Evolutionary conservation across 35 echinoderm and acorn worm species (phyloP).

Genomic region (Hemicentrotus pulcherrimus): DNA sequence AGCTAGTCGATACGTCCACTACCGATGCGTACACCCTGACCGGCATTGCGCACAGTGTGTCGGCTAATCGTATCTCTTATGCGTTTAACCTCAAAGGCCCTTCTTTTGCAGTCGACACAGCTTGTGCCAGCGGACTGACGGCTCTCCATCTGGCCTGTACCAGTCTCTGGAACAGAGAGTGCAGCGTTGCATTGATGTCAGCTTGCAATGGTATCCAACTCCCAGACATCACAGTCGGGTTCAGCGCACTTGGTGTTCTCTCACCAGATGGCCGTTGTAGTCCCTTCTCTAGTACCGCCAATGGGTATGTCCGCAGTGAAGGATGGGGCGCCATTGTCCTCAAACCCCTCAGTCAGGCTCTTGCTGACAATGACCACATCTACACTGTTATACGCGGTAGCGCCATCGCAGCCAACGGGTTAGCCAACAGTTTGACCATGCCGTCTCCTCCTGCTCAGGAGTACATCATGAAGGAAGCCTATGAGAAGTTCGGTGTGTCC

Average conservation of each 20-base stretch:
- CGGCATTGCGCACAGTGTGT: slow-evolving; percentile 78
- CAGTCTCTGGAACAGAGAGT: slow-evolving; percentile 74
- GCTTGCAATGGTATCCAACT: slow-evolving; percentile 70
- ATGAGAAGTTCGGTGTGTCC: slow-evolving; percentile 68
- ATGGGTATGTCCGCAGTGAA: slow-evolving; percentile 94
- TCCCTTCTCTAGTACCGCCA: slow-evolving; percentile 86
- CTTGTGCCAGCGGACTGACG: slow-evolving; percentile 84
- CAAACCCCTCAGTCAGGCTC: slow-evolving; percentile 76
- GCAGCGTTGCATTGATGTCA: slow-evolving; percentile 74
- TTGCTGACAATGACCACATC: slow-evolving; percentile 84
- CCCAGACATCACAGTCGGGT: slow-evolving; percentile 84
- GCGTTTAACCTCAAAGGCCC: slow-evolving; percentile 88
- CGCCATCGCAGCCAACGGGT: slow-evolving; percentile 82
- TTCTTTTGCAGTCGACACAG: slow-evolving; percentile 82
- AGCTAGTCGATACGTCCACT: slow-evolving; percentile 65
- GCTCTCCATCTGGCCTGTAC: slow-evolving; percentile 90
- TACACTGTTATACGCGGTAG: slow-evolving; percentile 84
- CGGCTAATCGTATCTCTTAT: slow-evolving; percentile 93
- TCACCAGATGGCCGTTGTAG: slow-evolving; percentile 87
- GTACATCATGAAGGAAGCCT: slow-evolving; percentile 73
- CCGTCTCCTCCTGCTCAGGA: slow-evolving; percentile 72
- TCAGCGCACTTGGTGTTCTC: slow-evolving; percentile 83
- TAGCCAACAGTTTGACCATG: slow-evolving; percentile 88
- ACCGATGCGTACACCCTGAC: slow-evolving; percentile 89
- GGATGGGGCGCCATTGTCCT: slow-evolving; percentile 89